Evolutionary conservation across 2,888 invertebrate genomes (phyloP).

Genomic region (Blastobasis lacticolella): DNA sequence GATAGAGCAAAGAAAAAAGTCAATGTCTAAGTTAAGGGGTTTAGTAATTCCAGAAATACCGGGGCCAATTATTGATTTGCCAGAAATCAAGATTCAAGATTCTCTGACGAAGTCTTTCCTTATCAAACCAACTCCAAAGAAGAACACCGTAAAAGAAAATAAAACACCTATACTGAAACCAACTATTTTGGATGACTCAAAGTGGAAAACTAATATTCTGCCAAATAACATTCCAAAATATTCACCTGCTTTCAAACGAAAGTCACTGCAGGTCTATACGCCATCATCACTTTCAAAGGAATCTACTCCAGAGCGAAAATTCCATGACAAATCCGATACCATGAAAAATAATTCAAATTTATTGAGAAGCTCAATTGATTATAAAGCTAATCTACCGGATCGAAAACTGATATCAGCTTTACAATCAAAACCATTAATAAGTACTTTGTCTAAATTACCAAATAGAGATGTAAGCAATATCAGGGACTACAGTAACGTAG

Average conservation of each 20-base stretch:
- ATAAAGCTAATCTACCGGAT: conserved; percentile 29
- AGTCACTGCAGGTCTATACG: conserved; percentile 79
- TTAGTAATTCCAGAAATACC: conserved; percentile 88
- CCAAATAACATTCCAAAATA: conserved; percentile 81
- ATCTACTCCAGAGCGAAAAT: conserved; percentile 61
- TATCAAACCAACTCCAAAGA: conserved; percentile 43
- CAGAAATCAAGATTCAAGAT: conserved; percentile 87
- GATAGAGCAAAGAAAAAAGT: conserved; percentile 86
- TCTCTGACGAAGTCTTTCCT: conserved; percentile 65
- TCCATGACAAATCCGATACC: conserved; percentile 41
- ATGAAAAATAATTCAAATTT: conserved; percentile 24
- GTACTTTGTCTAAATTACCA: conserved; percentile 24
- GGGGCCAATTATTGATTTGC: conserved; percentile 80
- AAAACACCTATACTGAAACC: conserved; percentile 42
- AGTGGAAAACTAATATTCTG: conserved; percentile 58
- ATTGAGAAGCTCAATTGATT: conserved; percentile 37
- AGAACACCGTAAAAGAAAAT: conserved; percentile 35
- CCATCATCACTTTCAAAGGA: conserved; percentile 60
- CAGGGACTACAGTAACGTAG: conserved; percentile 53
- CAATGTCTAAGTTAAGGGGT: conserved; percentile 89
- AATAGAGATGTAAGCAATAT: conserved; percentile 13
- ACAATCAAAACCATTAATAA: conserved; percentile 25
- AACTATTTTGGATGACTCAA: conserved; percentile 44
- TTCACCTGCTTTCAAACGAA: conserved; percentile 87
- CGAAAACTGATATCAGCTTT: conserved; percentile 27